These are phyloP conservation scores for Didymodactylos carnosus DNA, from an alignment of 2,888 invertebrate genomes.

Conservation along the genomic window DNA sequence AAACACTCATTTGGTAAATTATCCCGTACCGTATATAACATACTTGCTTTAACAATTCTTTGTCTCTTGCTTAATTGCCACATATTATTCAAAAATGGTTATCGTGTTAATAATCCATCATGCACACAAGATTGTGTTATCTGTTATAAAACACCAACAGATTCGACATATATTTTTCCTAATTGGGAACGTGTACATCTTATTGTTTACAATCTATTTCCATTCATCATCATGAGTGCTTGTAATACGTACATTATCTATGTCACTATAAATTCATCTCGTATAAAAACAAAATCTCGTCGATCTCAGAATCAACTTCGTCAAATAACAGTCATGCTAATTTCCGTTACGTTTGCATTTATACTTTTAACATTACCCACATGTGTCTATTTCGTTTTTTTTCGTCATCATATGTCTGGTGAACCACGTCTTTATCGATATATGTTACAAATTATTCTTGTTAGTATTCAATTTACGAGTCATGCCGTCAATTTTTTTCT, in stretches of 20 bases:
- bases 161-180: slow-evolving; percentile 6
- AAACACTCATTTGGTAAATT: not conserved
- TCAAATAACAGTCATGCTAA: slow-evolving; percentile 6
- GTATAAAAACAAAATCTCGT: not conserved
- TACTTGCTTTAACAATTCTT: not conserved
- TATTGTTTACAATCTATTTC: slow-evolving; percentile 6
- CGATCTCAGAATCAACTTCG: not conserved
- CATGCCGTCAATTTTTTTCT: slow-evolving; percentile 13
- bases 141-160: not conserved
- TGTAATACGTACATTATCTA: slow-evolving; percentile 8
- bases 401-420: not conserved
- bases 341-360: slow-evolving; percentile 7
- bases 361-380: slow-evolving; percentile 10
- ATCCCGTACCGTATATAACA: not conserved
- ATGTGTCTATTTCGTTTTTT: slow-evolving; percentile 5
- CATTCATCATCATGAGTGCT: slow-evolving; percentile 6
- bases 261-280: not conserved
- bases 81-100: slow-evolving; percentile 7
- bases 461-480: slow-evolving; percentile 6
- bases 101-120: not conserved
- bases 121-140: not conserved
- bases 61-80: slow-evolving; percentile 1
- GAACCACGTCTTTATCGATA: not conserved
- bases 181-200: slow-evolving; percentile 12
- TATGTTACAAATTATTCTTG: slow-evolving; percentile 3